phyloP scores from a whole-genome alignment of 2,797 vertebrate species.

The Trachurus trachurus region DNA sequence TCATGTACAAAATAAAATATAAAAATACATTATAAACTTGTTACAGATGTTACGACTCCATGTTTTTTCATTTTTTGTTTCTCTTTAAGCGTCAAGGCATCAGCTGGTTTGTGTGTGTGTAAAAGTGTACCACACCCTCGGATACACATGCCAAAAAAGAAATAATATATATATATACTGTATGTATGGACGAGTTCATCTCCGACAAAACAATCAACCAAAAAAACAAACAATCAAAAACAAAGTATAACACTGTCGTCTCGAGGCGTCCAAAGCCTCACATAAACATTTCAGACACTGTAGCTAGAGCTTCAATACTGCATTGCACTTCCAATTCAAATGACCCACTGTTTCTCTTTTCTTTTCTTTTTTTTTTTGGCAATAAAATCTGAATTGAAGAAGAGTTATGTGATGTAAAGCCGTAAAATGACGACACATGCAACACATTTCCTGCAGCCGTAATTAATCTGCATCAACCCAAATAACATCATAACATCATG shows the following conservation, averaged over 20 bases:
- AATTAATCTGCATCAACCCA: slow-evolving; percentile 46
- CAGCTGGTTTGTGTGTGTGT: slow-evolving; percentile 66
- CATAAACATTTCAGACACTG: slow-evolving; percentile 50
- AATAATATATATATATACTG: slow-evolving; percentile 8
- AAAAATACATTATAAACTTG: slow-evolving; percentile 90
- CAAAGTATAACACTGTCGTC: slow-evolving; percentile 71
- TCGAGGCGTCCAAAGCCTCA: slow-evolving; percentile 40
- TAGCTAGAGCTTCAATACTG: slow-evolving; percentile 52
- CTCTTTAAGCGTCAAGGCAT: slow-evolving; percentile 72
- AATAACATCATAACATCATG: slow-evolving; percentile 47
- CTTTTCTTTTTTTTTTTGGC: slow-evolving; percentile 26
- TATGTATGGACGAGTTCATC: slow-evolving; percentile 60
- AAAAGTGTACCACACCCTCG: slow-evolving; percentile 60
- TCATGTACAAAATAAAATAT: slow-evolving; percentile 89
- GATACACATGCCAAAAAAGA: slow-evolving; percentile 61
- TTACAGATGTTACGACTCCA: slow-evolving; percentile 84
- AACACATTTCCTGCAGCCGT: slow-evolving; percentile 14
- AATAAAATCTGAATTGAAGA: slow-evolving; percentile 40
- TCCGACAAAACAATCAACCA: slow-evolving; percentile 59
- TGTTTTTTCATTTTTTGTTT: slow-evolving; percentile 42
- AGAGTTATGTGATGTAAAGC: slow-evolving; percentile 30
- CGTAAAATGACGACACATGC: slow-evolving; percentile 25
- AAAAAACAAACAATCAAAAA: slow-evolving; percentile 45
- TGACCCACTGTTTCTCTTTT: slow-evolving; percentile 13
- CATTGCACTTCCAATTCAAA: slow-evolving; percentile 42